phyloP scores from a whole-genome alignment of 2,113 vertebrate genomes.

The Pavo muticus region DNA sequence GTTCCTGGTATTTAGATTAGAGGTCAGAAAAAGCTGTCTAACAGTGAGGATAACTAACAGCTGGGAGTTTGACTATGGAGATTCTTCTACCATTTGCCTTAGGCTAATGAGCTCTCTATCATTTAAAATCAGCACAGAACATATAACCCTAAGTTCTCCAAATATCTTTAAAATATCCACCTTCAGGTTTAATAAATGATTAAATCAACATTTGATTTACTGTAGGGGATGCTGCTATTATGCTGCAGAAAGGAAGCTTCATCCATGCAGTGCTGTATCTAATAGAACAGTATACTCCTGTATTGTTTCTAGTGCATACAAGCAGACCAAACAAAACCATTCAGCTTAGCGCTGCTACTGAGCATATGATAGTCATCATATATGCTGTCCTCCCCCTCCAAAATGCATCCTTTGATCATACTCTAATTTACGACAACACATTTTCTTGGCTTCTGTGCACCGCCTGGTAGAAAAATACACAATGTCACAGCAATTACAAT shows the following conservation, averaged over 20 bases:
- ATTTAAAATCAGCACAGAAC: background rate
- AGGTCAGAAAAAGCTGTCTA: background rate
- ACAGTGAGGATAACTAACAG: background rate
- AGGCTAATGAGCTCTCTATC: background rate
- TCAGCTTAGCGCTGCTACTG: background rate
- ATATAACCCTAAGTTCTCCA: background rate
- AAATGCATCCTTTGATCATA: slow-evolving; percentile 26
- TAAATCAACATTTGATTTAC: background rate
- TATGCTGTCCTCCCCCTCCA: background rate
- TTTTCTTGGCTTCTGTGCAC: slow-evolving; percentile 33
- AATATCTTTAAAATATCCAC: background rate
- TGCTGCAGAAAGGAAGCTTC: background rate
- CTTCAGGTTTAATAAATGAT: background rate
- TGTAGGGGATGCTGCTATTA: background rate
- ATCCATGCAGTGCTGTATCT: background rate
- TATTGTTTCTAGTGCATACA: background rate
- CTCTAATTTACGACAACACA: slow-evolving; percentile 35
- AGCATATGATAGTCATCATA: background rate
- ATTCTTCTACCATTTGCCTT: background rate
- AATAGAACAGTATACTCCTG: background rate
- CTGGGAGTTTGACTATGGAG: background rate
- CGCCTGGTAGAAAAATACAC: slow-evolving; percentile 50
- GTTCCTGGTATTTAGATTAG: background rate
- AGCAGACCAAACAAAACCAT: background rate
- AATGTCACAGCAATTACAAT: slow-evolving; percentile 79